Conservation (phyloP, 2,797 vertebrate species). For the Parotocinclus haroldoi region DNA sequence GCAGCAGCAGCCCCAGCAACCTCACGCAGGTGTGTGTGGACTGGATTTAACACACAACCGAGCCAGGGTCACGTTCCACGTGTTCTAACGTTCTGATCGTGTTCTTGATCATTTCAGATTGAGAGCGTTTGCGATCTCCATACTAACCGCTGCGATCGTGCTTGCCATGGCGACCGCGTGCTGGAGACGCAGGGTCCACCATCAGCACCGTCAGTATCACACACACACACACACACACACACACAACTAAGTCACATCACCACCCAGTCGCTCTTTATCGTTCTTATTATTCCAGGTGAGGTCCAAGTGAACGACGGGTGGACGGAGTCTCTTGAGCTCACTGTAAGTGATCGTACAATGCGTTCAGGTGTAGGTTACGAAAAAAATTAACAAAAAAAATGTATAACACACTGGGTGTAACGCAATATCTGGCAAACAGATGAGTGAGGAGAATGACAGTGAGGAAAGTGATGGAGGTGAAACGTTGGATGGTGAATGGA, state of each 20-base stretch:
- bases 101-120: not conserved
- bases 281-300: not conserved
- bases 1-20: no score
- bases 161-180: not conserved
- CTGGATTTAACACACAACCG: no score
- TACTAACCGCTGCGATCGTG: not conserved
- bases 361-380: no score
- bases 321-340: not conserved
- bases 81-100: no score
- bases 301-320: not conserved
- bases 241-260: no score
- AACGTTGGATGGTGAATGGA: not conserved
- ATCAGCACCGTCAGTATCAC: no score
- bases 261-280: no score
- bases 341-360: not conserved
- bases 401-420: not conserved
- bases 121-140: not conserved
- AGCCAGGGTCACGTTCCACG: no score
- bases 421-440: not conserved
- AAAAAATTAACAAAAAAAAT: no score
- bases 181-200: not conserved
- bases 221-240: not conserved
- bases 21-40: no score
- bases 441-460: not conserved
- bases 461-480: not conserved